Evolutionary conservation across 2,113 vertebrate species (phyloP), one percentile per base, ranked within the genome.

Genomic region (Chroicocephalus ridibundus): DNA sequence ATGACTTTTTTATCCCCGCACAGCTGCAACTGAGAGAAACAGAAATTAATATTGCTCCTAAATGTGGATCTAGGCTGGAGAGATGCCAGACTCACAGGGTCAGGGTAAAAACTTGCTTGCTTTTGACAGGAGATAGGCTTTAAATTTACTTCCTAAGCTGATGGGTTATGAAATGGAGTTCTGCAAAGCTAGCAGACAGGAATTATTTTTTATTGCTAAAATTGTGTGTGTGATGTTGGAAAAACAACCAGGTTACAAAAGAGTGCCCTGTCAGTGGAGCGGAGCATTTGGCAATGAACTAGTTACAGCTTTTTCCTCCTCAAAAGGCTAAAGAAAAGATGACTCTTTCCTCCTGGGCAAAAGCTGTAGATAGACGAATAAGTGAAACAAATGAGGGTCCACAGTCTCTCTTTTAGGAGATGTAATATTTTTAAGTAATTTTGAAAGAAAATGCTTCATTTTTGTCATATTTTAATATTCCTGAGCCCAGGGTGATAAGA

Each of bases 1-100:
- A 97, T 86, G 5, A 89, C 55, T 70, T 90, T 94, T 96, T 96
- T 77, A 78, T 93, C 80, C 88, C 54, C 17, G 83, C 94, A 93
- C 90, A 97, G 93, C 81, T 97, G 93, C 93, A 95, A 82, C 52
- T 84, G 52, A 85, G 77, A 96, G 87, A 94, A 96, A 68, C 65
- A 81, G 74, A 92, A 97, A 96, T 97, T 96, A 97, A 97, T 95
- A 94, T 78, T 85, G 38, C 76, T 94, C 70, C 78, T 94, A 96
- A 97, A 90, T 58, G 69, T 79, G 77, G 71, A 83, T 55, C 7
- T n/a, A 82, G 83, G 60, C 64, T 95, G 94, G 95, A 86, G 38
- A 82, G 26, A 36, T 49, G 74, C 93, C 96, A 84, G 66, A 9
- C 25, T 82, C 51, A 69, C 54, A 34, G 51, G 14, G 19, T 62